Conservation (phyloP, 2,797 vertebrate genomes). For the Loris lydekkerianus region DNA sequence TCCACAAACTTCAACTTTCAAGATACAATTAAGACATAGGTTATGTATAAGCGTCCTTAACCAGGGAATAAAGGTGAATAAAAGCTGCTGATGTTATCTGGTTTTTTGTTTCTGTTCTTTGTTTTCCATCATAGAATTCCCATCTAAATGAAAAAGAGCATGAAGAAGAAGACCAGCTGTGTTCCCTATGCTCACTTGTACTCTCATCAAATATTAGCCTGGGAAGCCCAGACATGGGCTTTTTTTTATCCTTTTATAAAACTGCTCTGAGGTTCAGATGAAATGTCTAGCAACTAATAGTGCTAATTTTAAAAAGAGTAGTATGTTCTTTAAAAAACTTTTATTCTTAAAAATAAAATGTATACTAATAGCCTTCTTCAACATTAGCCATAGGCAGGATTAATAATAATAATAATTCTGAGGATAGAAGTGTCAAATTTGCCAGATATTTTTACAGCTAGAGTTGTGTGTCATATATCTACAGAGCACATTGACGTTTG, state of each 20-base stretch:
- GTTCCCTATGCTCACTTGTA: background rate
- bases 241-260: background rate
- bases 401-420: conserved; percentile 2
- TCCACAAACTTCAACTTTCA: background rate
- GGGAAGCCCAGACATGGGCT: background rate
- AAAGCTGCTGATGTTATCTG: background rate
- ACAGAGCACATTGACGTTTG: background rate
- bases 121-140: background rate
- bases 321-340: background rate
- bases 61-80: background rate
- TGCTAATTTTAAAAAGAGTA: conserved; percentile 10
- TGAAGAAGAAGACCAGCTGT: background rate
- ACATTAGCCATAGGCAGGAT: background rate
- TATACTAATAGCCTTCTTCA: background rate
- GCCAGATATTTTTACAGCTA: background rate
- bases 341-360: background rate
- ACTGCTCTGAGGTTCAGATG: background rate
- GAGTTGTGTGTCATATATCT: background rate
- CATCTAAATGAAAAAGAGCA: background rate
- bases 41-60: background rate
- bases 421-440: background rate
- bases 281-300: background rate
- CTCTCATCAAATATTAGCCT: background rate
- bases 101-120: background rate
- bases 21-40: background rate